phyloP scores from a whole-genome alignment of 2,888 invertebrate genomes.

The Phaedon cochleariae region DNA sequence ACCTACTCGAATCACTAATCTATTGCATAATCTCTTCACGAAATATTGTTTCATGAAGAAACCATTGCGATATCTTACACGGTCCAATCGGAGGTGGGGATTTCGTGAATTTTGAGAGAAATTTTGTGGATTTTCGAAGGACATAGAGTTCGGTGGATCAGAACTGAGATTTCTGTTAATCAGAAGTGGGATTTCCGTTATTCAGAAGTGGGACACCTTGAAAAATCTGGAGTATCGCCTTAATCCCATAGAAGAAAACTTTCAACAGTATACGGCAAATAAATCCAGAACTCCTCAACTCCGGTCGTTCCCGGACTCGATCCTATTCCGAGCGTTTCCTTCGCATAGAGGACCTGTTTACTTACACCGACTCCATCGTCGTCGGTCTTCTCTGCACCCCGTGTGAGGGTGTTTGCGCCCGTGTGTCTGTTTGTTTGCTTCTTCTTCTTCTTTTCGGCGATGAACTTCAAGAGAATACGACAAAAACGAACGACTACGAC shows the following conservation, averaged over 20 bases:
- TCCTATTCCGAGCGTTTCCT: not conserved
- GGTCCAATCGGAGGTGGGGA: no score
- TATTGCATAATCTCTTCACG: no score
- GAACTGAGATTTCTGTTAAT: no score
- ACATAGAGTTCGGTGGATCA: no score
- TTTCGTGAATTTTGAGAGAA: no score
- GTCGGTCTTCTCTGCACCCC: not conserved
- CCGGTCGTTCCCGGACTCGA: not conserved
- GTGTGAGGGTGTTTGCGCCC: not conserved
- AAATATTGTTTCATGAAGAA: no score
- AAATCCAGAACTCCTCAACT: not conserved
- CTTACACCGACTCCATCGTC: not conserved
- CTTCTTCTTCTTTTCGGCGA: conserved; percentile 14
- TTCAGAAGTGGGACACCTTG: not conserved
- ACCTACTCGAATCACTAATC: no score
- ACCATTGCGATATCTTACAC: no score
- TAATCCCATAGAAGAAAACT: not conserved
- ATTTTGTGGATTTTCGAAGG: no score
- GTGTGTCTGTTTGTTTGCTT: conserved; percentile 24
- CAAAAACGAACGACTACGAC: conserved; percentile 10
- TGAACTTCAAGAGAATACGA: not conserved
- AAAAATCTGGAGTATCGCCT: not conserved
- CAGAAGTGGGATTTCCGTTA: not conserved
- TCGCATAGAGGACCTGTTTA: not conserved
- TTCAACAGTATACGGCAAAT: not conserved